Conservation (phyloP, 2,797 vertebrate species). For the Macrochelys suwanniensis region DNA sequence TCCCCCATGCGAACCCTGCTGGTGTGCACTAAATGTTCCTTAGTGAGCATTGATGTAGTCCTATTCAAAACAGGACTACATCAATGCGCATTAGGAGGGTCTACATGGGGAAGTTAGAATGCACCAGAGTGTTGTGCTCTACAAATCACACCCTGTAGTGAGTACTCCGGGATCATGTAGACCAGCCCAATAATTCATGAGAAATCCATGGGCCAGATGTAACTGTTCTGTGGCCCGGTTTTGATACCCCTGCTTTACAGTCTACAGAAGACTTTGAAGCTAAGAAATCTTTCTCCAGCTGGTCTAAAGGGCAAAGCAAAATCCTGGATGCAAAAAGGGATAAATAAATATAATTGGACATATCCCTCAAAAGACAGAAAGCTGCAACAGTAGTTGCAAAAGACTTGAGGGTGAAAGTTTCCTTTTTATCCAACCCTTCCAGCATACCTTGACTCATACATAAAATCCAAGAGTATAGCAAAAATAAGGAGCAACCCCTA, state of each 20-base stretch:
- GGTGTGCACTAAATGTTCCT: background rate
- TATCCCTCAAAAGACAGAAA: background rate
- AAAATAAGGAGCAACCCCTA: background rate
- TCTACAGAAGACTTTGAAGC: conserved; percentile 4
- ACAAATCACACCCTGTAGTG: background rate
- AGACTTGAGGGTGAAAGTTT: conserved; percentile 28
- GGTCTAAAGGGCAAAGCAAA: background rate
- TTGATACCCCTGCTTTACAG: background rate
- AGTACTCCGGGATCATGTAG: background rate
- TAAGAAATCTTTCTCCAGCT: background rate
- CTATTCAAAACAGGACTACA: background rate
- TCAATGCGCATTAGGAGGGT: background rate
- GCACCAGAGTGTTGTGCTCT: background rate
- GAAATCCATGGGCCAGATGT: background rate
- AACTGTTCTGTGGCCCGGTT: background rate
- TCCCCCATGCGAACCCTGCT: background rate
- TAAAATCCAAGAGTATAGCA: background rate
- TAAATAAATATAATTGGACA: conserved; percentile 50
- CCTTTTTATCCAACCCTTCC: conserved; percentile 17
- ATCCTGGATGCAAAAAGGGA: conserved; percentile 39
- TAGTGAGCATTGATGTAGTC: background rate
- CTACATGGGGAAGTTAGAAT: background rate
- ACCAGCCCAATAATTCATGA: background rate
- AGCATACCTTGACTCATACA: background rate
- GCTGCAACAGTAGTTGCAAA: conserved; percentile 22